Conservation (phyloP, 2,888 invertebrate genomes). For the Aquatica leii region DNA sequence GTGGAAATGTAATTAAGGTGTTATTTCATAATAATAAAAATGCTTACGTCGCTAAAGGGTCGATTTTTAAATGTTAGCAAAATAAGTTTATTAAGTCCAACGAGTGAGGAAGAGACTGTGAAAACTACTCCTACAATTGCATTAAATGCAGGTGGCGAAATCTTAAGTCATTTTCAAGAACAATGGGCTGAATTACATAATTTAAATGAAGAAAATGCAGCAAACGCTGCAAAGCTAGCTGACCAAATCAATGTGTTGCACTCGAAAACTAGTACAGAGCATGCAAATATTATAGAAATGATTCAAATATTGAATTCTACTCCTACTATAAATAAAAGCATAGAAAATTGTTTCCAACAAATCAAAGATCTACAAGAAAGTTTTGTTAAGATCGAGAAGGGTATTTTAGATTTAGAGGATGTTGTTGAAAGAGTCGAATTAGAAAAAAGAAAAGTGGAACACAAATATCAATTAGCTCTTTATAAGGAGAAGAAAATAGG, state of each 20-base stretch:
- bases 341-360: constrained; percentile 65
- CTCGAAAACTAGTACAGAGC: constrained; percentile 47
- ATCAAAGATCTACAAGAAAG: constrained; percentile 65
- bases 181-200: constrained; percentile 77
- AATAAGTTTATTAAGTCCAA: constrained; percentile 26
- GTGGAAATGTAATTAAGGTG: too few species aligned
- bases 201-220: constrained; percentile 74
- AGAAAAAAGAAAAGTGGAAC: constrained; percentile 75
- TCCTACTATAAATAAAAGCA: constrained; percentile 56
- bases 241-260: constrained; percentile 60
- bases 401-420: constrained; percentile 72
- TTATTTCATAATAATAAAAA: constrained; percentile 36
- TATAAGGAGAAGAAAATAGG: constrained; percentile 78
- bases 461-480: constrained; percentile 73
- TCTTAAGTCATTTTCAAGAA: constrained; percentile 74
- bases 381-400: constrained; percentile 71
- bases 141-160: constrained; percentile 72
- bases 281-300: constrained; percentile 51
- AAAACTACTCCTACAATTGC: constrained; percentile 53
- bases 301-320: constrained; percentile 51
- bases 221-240: constrained; percentile 66
- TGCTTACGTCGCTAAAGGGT: constrained; percentile 64
- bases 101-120: constrained; percentile 20
- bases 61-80: constrained; percentile 59
- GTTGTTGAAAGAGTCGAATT: constrained; percentile 74